Percentiles rank a stretch among this genome's conserved stretches.
These are phyloP conservation scores for Rhynchopsitta pachyrhyncha DNA, from an alignment of 2,113 vertebrate genomes.

Conservation along the genomic window DNA sequence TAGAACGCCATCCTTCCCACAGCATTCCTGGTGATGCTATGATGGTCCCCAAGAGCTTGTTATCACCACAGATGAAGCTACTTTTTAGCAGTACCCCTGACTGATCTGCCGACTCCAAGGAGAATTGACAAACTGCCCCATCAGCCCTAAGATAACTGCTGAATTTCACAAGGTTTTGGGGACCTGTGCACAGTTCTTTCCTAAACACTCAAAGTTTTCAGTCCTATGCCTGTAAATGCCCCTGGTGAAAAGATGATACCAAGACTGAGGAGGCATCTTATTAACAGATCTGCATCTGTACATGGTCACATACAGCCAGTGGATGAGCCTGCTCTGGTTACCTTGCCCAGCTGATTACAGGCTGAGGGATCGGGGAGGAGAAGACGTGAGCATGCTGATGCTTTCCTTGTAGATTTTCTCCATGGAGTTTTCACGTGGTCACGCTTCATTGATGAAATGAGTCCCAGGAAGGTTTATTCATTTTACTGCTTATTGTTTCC, in stretches of 20 bases:
- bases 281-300: background rate
- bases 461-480: conserved; percentile 59
- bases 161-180: background rate
- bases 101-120: background rate
- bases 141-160: background rate
- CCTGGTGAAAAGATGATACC: background rate
- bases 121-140: background rate
- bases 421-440: conserved; percentile 19
- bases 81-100: background rate
- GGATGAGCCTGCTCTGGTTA: background rate
- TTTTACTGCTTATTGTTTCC: conserved; percentile 66
- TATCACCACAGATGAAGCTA: background rate
- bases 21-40: background rate
- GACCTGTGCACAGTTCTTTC: background rate
- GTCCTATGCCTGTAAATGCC: background rate
- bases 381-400: background rate
- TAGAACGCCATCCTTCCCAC: background rate
- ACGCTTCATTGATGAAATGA: conserved; percentile 60
- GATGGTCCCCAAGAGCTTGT: background rate
- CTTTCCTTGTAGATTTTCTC: conserved; percentile 20
- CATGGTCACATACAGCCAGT: accelerated
- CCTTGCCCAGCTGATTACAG: background rate
- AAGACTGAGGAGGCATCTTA: background rate
- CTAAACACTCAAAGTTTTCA: background rate
- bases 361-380: background rate